Evolutionary conservation across 2,888 invertebrate genomes (phyloP).

Genomic region (Cylloceria caligata): DNA sequence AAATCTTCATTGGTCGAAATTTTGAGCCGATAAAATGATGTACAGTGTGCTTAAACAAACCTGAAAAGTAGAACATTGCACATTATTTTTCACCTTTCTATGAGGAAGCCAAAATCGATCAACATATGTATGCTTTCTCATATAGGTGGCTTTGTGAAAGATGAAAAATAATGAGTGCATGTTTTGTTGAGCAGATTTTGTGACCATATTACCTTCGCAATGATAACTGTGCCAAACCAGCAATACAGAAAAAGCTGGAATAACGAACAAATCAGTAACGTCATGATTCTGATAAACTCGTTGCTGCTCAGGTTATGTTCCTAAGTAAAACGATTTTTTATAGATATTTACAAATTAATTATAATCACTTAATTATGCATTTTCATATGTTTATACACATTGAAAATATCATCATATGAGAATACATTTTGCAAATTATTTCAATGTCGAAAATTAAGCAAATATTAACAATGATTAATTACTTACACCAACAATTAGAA

Average conservation of each 20-base stretch:
- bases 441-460: conserved; percentile 1
- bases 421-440: neutral
- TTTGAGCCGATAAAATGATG: no score
- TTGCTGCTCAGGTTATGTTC: conserved; percentile 43
- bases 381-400: neutral
- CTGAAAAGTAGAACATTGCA: no score
- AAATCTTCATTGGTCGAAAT: no score
- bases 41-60: no score
- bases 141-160: no score
- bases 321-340: conserved; percentile 32
- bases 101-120: no score
- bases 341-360: no score
- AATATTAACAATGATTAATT: neutral
- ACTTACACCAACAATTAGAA: conserved; percentile 66
- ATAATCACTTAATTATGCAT: neutral
- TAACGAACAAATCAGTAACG: conserved; percentile 59
- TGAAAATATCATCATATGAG: no score
- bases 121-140: no score
- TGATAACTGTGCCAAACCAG: conserved; percentile 67
- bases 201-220: conserved; percentile 60
- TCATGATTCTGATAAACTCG: conserved; percentile 56
- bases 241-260: conserved; percentile 68
- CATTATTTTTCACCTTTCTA: no score
- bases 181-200: no score
- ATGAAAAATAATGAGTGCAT: no score